These are phyloP conservation scores for Sussaba pulchella DNA, from an alignment of 2,888 invertebrate genomes.

Conservation along the genomic window DNA sequence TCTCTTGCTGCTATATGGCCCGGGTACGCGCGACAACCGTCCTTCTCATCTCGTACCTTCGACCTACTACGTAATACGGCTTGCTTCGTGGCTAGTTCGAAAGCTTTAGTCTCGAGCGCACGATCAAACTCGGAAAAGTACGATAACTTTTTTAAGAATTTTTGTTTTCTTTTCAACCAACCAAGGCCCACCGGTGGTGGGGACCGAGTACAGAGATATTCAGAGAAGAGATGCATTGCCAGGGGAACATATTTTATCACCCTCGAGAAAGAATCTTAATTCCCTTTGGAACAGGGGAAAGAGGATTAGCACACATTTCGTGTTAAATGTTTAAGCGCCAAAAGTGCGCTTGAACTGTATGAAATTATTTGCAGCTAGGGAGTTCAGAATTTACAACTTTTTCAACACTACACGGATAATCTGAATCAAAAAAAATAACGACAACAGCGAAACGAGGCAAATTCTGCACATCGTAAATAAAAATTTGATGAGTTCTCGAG, in stretches of 20 bases:
- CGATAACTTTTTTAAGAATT: conserved; percentile 54
- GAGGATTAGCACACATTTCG: neutral
- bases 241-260: conserved; percentile 23
- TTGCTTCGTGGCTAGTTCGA: conserved; percentile 23
- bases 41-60: conserved; percentile 28
- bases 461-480: too few species aligned
- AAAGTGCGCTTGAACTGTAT: neutral
- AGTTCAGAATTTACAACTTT: neutral
- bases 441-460: too few species aligned
- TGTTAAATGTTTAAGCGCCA: conserved; percentile 10
- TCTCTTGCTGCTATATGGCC: conserved; percentile 43
- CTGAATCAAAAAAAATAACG: neutral
- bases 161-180: too few species aligned
- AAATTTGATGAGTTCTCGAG: too few species aligned
- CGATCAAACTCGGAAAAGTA: conserved; percentile 67
- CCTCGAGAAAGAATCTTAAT: conserved; percentile 14
- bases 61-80: conserved; percentile 6
- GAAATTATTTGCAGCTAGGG: neutral
- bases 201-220: conserved; percentile 17
- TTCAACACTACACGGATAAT: neutral
- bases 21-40: conserved; percentile 4
- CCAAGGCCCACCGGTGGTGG: too few species aligned
- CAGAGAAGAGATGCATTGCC: conserved; percentile 54
- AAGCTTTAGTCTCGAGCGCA: conserved; percentile 1
- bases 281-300: neutral